Evolutionary conservation across 2,113 vertebrate species (phyloP), one percentile per base, ranked within the genome.

Genomic region (Bubalus kerabau): DNA sequence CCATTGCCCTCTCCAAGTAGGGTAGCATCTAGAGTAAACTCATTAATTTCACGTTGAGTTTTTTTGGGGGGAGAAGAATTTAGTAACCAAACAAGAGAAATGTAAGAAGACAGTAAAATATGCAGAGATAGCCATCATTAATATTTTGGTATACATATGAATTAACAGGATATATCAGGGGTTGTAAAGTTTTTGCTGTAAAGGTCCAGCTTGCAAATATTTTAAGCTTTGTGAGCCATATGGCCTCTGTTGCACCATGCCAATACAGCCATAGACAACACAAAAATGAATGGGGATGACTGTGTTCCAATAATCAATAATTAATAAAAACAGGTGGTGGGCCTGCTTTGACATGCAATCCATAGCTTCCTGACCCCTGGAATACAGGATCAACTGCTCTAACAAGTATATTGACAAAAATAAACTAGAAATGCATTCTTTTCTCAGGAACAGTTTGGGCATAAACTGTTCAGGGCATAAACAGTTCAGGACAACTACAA

Each of bases 261-360:
- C 23, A n/a, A n/a, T 52, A 30, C 28, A 52, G 28, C 54, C 59
- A 59, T 1, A 80, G 46, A 88, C 28, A 62, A 85, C 19, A 80
- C 7, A 91, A 89, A 85, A 93, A 85, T 56, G 46, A 87, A 74
- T 88, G 84, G 28, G 23, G 24, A 10, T 50, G 52, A n/a, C 12
- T 86, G 30, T 59, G 40, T 67, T 92, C 87, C 86, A 93, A 88
- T 82, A 93, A 95, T 76, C 82, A 93, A 85, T 82, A 93, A 95
- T 76, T 43, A 76, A 26, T 24, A 76, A 57, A 94, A 81, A 78
- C 24, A 56, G 40, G 32, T 90, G 17, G 19, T 48, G 52, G 54
- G 89, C 71, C 82, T 87, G 48, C 83, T 93, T 94, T 95, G 32
- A 36, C 67, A 67, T 60, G 17, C 36, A 36, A 81, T 28, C 56